These are phyloP conservation scores for Gymnogyps californianus DNA, from an alignment of 2,113 vertebrate species.

Conservation along the genomic window DNA sequence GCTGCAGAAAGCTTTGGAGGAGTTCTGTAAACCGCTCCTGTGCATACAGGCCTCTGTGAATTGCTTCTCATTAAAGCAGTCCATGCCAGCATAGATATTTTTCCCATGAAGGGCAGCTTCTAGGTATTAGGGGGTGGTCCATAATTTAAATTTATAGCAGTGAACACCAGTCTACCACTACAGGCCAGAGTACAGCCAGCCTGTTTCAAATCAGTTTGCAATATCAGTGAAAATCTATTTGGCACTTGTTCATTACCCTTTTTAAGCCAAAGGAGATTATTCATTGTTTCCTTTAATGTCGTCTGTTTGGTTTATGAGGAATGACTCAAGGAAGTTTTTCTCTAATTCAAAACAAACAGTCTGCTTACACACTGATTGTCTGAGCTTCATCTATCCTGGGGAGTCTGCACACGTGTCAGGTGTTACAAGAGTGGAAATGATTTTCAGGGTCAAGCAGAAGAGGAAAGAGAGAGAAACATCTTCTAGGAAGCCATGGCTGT, in stretches of 20 bases:
- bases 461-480: neutral
- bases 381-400: neutral
- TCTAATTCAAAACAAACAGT: slow-evolving; percentile 59
- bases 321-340: slow-evolving; percentile 56
- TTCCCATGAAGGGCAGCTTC: neutral
- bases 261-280: slow-evolving; percentile 59
- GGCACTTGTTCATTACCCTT: slow-evolving; percentile 34
- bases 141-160: neutral
- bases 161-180: neutral
- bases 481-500: neutral
- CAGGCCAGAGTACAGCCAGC: neutral
- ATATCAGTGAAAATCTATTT: slow-evolving; percentile 45
- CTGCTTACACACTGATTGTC: neutral
- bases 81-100: neutral
- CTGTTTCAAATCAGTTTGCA: slow-evolving; percentile 62
- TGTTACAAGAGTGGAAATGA: neutral
- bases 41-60: neutral
- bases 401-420: neutral
- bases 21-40: neutral
- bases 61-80: neutral
- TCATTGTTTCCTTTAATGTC: slow-evolving; percentile 62
- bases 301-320: slow-evolving; percentile 50
- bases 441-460: neutral
- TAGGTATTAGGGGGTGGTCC: neutral
- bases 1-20: neutral